Percentiles rank a stretch among this genome's conserved stretches.
Conservation (phyloP, 2,113 vertebrate genomes). For the Pomatorhinus ruficollis region DNA sequence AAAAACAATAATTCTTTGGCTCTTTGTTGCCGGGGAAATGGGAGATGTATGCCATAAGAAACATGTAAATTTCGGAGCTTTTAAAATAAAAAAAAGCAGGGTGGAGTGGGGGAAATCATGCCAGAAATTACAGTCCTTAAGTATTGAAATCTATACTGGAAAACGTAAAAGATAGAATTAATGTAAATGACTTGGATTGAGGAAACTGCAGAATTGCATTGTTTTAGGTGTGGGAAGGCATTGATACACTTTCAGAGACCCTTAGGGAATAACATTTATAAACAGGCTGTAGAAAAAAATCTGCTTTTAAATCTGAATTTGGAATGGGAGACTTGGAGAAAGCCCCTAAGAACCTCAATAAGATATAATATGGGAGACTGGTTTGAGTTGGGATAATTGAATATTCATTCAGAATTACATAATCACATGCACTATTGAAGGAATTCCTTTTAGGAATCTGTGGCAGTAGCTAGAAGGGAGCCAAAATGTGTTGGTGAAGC, state of each 20-base stretch:
- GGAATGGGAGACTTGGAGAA: background rate
- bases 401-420: background rate
- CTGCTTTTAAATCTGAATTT: background rate
- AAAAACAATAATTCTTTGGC: constrained; percentile 33
- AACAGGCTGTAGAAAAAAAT: background rate
- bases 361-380: background rate
- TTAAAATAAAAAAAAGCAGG: background rate
- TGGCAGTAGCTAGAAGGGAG: background rate
- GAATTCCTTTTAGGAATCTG: background rate
- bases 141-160: background rate
- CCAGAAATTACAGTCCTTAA: background rate
- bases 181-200: background rate
- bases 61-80: constrained; percentile 15
- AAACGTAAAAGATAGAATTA: background rate
- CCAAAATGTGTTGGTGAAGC: background rate
- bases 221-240: background rate
- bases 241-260: background rate
- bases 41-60: constrained; percentile 12
- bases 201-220: background rate
- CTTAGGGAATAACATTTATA: background rate
- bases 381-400: background rate
- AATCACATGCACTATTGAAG: background rate
- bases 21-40: constrained; percentile 18
- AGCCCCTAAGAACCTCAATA: background rate
- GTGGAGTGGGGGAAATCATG: background rate